These are phyloP conservation scores for Polydrusus pterygomalis DNA, from an alignment of 2,888 invertebrate species.

Conservation along the genomic window DNA sequence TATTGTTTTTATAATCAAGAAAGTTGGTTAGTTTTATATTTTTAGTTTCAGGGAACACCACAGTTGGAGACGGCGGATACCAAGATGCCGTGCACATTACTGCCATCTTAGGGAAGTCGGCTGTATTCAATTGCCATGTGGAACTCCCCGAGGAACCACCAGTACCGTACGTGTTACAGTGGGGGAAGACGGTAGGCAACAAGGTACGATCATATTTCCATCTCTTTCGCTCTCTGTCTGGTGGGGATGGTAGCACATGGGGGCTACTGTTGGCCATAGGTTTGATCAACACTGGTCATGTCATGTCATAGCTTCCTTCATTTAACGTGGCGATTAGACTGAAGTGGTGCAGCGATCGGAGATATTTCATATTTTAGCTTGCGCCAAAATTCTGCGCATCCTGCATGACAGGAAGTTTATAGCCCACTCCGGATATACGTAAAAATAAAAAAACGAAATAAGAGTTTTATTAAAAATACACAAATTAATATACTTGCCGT, in stretches of 20 bases:
- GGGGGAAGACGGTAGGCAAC: conserved; percentile 99
- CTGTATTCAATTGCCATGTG: conserved; percentile 98
- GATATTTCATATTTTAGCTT: too few relatives aligned
- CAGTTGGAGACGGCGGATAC: conserved; percentile 73
- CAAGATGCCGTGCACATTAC: conserved; percentile 97
- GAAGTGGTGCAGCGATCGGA: too few relatives aligned
- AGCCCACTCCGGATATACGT: too few relatives aligned
- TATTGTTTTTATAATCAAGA: too few relatives aligned
- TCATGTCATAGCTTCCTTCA: background rate
- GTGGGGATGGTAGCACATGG: conserved; percentile 26
- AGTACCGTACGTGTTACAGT: conserved; percentile 98
- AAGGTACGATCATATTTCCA: conserved; percentile 83
- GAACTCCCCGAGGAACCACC: conserved; percentile 96
- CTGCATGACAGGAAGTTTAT: too few relatives aligned
- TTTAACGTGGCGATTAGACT: background rate
- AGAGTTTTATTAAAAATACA: too few relatives aligned
- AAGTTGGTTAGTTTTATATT: too few relatives aligned
- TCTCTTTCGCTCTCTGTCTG: conserved; percentile 71
- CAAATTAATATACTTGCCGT: too few relatives aligned
- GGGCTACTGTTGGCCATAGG: conserved; percentile 31
- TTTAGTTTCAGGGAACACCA: conserved; percentile 49
- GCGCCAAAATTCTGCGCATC: too few relatives aligned
- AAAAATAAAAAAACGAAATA: too few relatives aligned
- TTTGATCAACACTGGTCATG: conserved; percentile 23
- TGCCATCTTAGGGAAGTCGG: conserved; percentile 96